A percentile compares a stretch with the other conserved stretches of the same genome.
Evolutionary conservation across 2,888 invertebrate genomes (phyloP).

Genomic region (Omphaloscelis lunosa): DNA sequence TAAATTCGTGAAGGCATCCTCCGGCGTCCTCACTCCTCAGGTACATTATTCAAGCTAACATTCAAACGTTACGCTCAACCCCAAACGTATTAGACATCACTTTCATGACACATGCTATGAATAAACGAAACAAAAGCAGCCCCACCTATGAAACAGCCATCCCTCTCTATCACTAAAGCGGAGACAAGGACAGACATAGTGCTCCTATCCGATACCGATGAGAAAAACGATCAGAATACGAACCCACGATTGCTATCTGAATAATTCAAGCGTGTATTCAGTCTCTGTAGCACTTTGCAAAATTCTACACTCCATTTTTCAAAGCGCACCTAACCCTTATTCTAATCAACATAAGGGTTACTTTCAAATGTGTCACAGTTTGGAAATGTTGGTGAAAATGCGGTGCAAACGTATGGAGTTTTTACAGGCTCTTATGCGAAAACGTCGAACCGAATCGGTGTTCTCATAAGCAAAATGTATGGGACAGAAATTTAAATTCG

Average conservation of each 20-base stretch:
- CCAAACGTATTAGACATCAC: slow-evolving; percentile 83
- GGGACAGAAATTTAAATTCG: slow-evolving; percentile 67
- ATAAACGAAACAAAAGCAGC: slow-evolving; percentile 76
- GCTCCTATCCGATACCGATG: slow-evolving; percentile 84
- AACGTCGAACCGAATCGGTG: slow-evolving; percentile 88
- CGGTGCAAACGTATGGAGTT: slow-evolving; percentile 82
- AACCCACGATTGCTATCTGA: slow-evolving; percentile 89
- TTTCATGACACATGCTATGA: slow-evolving; percentile 83
- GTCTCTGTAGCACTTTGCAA: slow-evolving; percentile 80
- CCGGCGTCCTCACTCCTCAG: slow-evolving; percentile 56
- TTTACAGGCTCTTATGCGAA: slow-evolving; percentile 88
- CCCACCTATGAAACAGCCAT: slow-evolving; percentile 69
- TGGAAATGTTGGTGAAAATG: slow-evolving; percentile 19
- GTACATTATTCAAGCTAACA: slow-evolving; percentile 79
- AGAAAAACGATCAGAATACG: slow-evolving; percentile 89
- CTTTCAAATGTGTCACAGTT: slow-evolving; percentile 47
- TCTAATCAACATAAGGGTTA: slow-evolving; percentile 55
- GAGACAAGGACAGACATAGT: slow-evolving; percentile 70
- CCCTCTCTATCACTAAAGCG: slow-evolving; percentile 68
- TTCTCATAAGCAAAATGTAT: slow-evolving; percentile 70
- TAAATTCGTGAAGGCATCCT: slow-evolving; percentile 57
- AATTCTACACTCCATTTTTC: slow-evolving; percentile 51
- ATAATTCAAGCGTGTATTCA: slow-evolving; percentile 88
- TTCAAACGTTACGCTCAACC: slow-evolving; percentile 77
- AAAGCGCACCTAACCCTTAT: slow-evolving; percentile 53